Percentiles rank a stretch among this genome's conserved stretches.
phyloP scores from a whole-genome alignment of 1,140 invertebrate genomes.

The Zeugodacus cucurbitae region DNA sequence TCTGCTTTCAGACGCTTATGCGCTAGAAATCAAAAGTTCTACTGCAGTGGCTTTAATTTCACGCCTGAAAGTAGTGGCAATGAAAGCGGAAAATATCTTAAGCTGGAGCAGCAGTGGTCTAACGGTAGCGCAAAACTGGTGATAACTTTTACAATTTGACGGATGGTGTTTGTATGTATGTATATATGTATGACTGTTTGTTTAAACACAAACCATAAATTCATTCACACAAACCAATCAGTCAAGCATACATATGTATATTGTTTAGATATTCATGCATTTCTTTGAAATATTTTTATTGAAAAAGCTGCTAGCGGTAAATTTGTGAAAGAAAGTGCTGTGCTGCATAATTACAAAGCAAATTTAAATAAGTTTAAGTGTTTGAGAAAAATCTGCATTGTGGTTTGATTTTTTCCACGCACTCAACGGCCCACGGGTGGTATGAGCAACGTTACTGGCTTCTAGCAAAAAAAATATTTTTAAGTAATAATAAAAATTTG shows the following conservation, averaged over 20 bases:
- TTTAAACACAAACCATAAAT: neutral
- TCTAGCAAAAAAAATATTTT: neutral
- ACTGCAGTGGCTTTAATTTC: neutral
- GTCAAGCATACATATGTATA: no score
- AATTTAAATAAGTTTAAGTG: neutral
- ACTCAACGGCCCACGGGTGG: neutral
- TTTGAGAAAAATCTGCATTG: neutral
- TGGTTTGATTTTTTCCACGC: neutral
- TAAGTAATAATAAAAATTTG: no score
- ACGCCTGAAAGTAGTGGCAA: neutral
- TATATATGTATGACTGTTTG: neutral
- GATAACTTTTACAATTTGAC: neutral
- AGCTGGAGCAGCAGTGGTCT: neutral
- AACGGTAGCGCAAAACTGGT: neutral
- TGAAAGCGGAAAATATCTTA: neutral
- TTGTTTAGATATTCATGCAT: neutral
- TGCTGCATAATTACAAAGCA: neutral
- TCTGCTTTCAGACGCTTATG: neutral
- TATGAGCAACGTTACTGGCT: neutral
- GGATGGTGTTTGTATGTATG: neutral
- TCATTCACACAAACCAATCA: neutral
- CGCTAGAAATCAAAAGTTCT: neutral
- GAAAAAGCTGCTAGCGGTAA: neutral
- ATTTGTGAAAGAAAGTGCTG: neutral
- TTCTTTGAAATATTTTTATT: neutral